Base-by-base conservation (phyloP, 2,113 vertebrate species). In the Grammomys dolichurus region DNA sequence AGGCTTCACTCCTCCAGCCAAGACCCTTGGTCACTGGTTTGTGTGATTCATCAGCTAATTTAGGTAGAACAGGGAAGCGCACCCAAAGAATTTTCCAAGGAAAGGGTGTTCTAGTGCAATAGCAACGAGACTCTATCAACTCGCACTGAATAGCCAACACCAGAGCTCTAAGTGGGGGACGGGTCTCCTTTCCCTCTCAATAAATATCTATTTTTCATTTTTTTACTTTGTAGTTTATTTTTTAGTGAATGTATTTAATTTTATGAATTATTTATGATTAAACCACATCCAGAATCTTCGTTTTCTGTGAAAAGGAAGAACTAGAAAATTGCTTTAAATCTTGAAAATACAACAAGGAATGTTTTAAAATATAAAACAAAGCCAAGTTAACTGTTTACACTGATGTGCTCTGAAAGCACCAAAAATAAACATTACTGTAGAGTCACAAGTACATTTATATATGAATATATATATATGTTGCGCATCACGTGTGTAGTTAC, bases 231-330 rank as follows among this genome's bases (percentile, higher is more conserved):
- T 99, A 99, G 99, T 98, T 99, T 99, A 98, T 99, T 99, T 99
- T 99, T 99, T 99, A 99, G 99, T 99, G 99, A 99, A 99, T 99
- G 99, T 99, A 99, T 99, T 99, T 99, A 99, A 99, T 99, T 99
- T 99, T 99, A 99, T 99, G 98, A 99, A 99, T 99, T 99, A 99
- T 99, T 99, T 99, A 99, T 99, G 99, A 99, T 99, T 99, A 99
- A 99, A 99, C 98, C 98, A 98, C 98, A 99, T 99, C 99, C 99
- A 99, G 99, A 99, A 99, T 99, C 99, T 99, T 99, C 99, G 99
- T 99, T 99, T 99, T 99, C 99, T 99, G 99, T 99, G 99, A 99
- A 99, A 99, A 99, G 99, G 99, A 99, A 99, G 99, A 99, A 99
- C 99, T 99, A 99, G 99, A 98, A 99, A 99, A 99, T 99, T 99